These are phyloP conservation scores for Lomographa bimaculata DNA, from an alignment of 2,888 invertebrate genomes.

Conservation along the genomic window DNA sequence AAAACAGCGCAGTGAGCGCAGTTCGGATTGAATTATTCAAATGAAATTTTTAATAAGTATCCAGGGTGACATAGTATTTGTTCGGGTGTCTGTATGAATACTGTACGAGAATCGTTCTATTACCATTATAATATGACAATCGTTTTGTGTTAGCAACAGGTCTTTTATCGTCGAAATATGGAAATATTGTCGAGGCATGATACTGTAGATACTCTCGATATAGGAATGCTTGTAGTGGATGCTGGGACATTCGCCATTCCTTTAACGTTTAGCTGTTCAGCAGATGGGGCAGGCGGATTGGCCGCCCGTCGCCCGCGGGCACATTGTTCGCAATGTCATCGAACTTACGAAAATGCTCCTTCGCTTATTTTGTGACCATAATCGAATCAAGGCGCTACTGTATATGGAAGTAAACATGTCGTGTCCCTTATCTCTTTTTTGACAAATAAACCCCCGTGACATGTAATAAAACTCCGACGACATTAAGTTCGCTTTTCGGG, in stretches of 20 bases:
- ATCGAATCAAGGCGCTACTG: constrained; percentile 74
- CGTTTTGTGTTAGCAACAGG: constrained; percentile 26
- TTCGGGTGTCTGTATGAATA: constrained; percentile 1
- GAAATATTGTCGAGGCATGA: constrained; percentile 23
- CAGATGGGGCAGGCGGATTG: constrained; percentile 65
- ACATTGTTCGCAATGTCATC: constrained; percentile 78
- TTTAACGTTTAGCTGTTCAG: constrained; percentile 59
- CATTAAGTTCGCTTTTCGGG: constrained; percentile 39
- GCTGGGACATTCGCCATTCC: constrained; percentile 56
- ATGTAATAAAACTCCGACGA: constrained; percentile 39
- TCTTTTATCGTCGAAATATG: constrained; percentile 30
- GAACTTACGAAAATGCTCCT: constrained; percentile 79
- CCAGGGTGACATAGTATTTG: not conserved
- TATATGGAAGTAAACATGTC: constrained; percentile 70
- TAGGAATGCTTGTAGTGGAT: constrained; percentile 28
- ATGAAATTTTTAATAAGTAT: not conserved
- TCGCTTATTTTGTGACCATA: constrained; percentile 79
- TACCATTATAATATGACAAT: constrained; percentile 5
- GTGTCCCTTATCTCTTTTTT: constrained; percentile 64
- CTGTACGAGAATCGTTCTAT: too few species aligned
- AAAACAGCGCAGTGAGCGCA: too few species aligned
- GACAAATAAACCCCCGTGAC: constrained; percentile 58
- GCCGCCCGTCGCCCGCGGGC: constrained; percentile 53
- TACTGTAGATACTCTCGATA: constrained; percentile 20
- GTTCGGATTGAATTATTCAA: constrained; percentile 1